A percentile compares a stretch with the other conserved stretches of the same genome.
Evolutionary conservation across 2,113 vertebrate species (phyloP).

Genomic region (Cyprinus carpio): DNA sequence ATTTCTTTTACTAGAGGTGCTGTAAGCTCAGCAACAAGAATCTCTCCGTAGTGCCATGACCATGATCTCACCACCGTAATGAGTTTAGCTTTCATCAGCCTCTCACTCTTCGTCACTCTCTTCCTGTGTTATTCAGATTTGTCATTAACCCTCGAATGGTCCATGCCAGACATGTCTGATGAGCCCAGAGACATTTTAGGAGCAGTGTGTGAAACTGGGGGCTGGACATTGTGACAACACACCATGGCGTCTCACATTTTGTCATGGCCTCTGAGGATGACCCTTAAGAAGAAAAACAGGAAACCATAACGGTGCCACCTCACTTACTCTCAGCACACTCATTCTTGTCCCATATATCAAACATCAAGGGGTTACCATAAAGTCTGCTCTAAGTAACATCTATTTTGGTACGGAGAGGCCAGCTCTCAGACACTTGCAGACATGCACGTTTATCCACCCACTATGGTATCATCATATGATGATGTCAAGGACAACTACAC

Average conservation of each 20-base stretch:
- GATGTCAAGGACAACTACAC: neutral
- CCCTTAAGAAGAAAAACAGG: slow-evolving; percentile 32
- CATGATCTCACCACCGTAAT: slow-evolving; percentile 39
- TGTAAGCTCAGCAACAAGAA: slow-evolving; percentile 35
- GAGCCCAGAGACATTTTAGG: slow-evolving; percentile 37
- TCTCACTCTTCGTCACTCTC: neutral
- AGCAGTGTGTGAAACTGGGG: slow-evolving; percentile 35
- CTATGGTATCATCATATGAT: slow-evolving; percentile 51
- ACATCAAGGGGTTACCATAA: neutral
- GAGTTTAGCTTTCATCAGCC: slow-evolving; percentile 41
- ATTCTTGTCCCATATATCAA: neutral
- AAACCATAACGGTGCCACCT: slow-evolving; percentile 34
- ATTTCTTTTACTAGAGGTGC: neutral
- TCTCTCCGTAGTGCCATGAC: neutral
- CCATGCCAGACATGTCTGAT: neutral
- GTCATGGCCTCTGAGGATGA: slow-evolving; percentile 46
- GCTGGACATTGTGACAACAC: slow-evolving; percentile 36
- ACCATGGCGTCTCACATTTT: slow-evolving; percentile 23
- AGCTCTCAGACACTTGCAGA: slow-evolving; percentile 15
- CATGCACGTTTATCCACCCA: neutral
- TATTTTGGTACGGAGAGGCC: slow-evolving; percentile 59
- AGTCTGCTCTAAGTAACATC: slow-evolving; percentile 51
- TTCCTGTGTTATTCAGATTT: slow-evolving; percentile 29
- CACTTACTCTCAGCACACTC: slow-evolving; percentile 7
- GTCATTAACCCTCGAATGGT: slow-evolving; percentile 44